Evolutionary conservation across 1,140 invertebrate genomes (phyloP), one percentile per base, ranked within the genome.

Genomic region (Teleogryllus occipitalis): DNA sequence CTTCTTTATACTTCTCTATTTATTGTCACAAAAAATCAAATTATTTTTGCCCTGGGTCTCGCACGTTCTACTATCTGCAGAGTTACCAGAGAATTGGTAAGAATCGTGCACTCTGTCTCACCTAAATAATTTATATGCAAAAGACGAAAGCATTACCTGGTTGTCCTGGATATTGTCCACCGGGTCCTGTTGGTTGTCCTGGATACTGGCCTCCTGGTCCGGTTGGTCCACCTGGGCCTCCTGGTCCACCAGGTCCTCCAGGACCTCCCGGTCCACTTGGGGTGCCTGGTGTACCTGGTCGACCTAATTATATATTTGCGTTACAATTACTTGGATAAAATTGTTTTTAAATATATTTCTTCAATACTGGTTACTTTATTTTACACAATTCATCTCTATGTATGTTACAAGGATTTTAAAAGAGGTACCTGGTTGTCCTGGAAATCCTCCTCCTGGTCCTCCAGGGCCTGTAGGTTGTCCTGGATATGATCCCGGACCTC

Each of bases 201-300:
- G 8, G 21, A 48, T 79, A 21, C 47, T 74, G 46, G 47, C 21
- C n/a, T 27, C 75, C 54, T 77, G 79, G 79, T 49, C 22, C 27
- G 87, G 79, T 87, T 78, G 81, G 81, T 21, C 80, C 80, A 15
- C 74, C 54, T 8, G 79, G 80, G 21, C 76, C 79, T 76, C 79
- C 81, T 73, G 77, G 80, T 78, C 82, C 81, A 21, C 82, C 77
- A 0, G 80, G 80, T 10, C 18, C n/a, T 74, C 77, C 80, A 8
- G 80, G 80, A 7, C 12, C 22, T 39, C 80, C 80, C 7, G 75
- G 76, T 27, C 4, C n/a, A 39, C 80, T 76, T 22, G 76, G 72
- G 3, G 65, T 10, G 5, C 80, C 80, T 7, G 79, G 79, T n/a
- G 54, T 21, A 7, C 80, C 80, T 75, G 77, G 74, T 15, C 18